Conservation (phyloP, 2,797 vertebrate species). For the Ceyx erithaca region DNA sequence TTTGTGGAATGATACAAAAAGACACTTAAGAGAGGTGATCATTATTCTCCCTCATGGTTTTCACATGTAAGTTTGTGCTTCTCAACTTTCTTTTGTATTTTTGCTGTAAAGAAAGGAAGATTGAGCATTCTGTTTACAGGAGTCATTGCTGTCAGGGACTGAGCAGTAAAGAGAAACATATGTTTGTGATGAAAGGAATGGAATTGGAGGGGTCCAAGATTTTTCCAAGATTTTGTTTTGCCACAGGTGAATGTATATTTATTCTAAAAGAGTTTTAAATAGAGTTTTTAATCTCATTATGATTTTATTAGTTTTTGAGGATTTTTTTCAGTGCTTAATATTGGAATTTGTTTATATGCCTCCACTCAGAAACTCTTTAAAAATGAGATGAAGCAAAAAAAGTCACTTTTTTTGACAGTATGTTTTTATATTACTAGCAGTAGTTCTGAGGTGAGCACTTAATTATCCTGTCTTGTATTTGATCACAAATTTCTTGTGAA, state of each 20-base stretch:
- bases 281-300: background rate
- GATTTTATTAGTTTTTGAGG: background rate
- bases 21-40: background rate
- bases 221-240: background rate
- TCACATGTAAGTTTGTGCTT: background rate
- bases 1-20: background rate
- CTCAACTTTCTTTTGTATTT: background rate
- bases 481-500: slow-evolving; percentile 1
- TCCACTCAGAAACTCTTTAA: background rate
- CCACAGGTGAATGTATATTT: background rate
- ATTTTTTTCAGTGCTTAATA: background rate
- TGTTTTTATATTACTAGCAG: background rate
- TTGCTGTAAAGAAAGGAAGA: background rate
- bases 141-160: background rate
- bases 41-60: background rate
- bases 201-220: background rate
- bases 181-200: background rate
- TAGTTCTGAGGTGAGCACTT: background rate
- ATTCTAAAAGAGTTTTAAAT: background rate
- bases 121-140: background rate
- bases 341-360: background rate
- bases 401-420: background rate
- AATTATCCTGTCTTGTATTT: background rate
- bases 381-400: background rate
- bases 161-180: background rate